Conservation (phyloP, 2,797 vertebrate species). For the Alfaro cultratus region DNA sequence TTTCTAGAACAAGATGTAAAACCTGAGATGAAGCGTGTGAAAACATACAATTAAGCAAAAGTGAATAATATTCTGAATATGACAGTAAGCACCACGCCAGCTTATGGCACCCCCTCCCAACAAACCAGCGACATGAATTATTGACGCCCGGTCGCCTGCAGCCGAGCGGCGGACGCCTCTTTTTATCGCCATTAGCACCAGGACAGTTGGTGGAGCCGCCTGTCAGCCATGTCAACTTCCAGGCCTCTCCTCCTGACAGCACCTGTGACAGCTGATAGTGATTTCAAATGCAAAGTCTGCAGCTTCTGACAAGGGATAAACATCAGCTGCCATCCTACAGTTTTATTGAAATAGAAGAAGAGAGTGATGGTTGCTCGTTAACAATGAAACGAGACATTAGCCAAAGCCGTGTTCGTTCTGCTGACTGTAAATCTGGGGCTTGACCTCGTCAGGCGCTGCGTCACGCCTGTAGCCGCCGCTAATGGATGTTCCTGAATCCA, state of each 20-base stretch:
- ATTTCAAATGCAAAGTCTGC: conserved; percentile 50
- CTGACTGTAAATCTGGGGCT: conserved; percentile 49
- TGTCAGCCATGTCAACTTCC: conserved; percentile 28
- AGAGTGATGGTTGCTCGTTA: conserved; percentile 37
- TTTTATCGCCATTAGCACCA: conserved; percentile 36
- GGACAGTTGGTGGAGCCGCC: conserved; percentile 31
- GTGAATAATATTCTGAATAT: not conserved
- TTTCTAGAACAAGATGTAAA: not conserved
- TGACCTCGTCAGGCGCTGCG: conserved; percentile 56
- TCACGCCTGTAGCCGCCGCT: conserved; percentile 47
- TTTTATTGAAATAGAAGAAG: conserved; percentile 36
- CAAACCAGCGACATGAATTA: conserved; percentile 40
- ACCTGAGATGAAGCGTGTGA: not conserved
- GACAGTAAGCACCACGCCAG: conserved; percentile 50
- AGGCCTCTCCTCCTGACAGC: conserved; percentile 33
- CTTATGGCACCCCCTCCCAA: conserved; percentile 24
- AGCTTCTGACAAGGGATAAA: conserved; percentile 45
- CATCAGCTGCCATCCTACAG: conserved; percentile 43
- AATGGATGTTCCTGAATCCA: conserved; percentile 64
- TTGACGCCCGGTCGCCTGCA: conserved; percentile 30
- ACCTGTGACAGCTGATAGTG: conserved; percentile 41
- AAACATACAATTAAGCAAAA: not conserved
- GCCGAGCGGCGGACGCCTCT: not conserved
- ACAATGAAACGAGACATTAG: conserved; percentile 53
- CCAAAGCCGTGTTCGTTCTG: conserved; percentile 11